A percentile compares a stretch with the other conserved stretches of the same genome.
Evolutionary conservation across 2,888 invertebrate genomes (phyloP).

Genomic region (Stenodera caucasica): DNA sequence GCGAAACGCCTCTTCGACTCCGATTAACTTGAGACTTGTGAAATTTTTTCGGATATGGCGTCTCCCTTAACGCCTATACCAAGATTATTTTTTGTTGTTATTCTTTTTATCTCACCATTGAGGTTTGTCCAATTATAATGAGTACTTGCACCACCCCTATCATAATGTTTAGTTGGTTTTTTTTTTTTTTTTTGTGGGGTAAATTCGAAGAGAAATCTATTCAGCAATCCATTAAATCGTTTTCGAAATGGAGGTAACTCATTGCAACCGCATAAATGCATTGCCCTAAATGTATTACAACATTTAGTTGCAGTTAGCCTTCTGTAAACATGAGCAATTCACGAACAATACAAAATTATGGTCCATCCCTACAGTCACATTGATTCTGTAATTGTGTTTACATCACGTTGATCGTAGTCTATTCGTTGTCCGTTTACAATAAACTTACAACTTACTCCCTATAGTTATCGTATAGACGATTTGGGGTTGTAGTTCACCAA

Average conservation of each 20-base stretch:
- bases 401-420: conserved; percentile 35
- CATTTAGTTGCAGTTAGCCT: conserved; percentile 30
- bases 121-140: conserved; percentile 56
- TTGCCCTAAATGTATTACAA: conserved; percentile 21
- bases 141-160: conserved; percentile 41
- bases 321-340: conserved; percentile 37
- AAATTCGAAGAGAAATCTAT: too few relatives aligned
- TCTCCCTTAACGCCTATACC: conserved; percentile 50
- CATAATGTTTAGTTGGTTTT: too few relatives aligned
- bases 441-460: conserved; percentile 42
- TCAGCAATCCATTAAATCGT: background rate
- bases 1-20: background rate
- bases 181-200: too few relatives aligned
- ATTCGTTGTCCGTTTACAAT: conserved; percentile 33
- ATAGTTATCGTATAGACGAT: conserved; percentile 39
- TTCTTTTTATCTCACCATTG: conserved; percentile 55
- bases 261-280: conserved; percentile 18
- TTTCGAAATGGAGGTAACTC: conserved; percentile 13
- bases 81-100: conserved; percentile 51
- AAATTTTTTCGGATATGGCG: too few relatives aligned
- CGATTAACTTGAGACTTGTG: too few relatives aligned
- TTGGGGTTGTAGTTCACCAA: conserved; percentile 43
- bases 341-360: conserved; percentile 44
- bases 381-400: conserved; percentile 47
- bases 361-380: conserved; percentile 42